Evolutionary conservation across 2,888 invertebrate genomes (phyloP).

Genomic region (Idaea biselata): DNA sequence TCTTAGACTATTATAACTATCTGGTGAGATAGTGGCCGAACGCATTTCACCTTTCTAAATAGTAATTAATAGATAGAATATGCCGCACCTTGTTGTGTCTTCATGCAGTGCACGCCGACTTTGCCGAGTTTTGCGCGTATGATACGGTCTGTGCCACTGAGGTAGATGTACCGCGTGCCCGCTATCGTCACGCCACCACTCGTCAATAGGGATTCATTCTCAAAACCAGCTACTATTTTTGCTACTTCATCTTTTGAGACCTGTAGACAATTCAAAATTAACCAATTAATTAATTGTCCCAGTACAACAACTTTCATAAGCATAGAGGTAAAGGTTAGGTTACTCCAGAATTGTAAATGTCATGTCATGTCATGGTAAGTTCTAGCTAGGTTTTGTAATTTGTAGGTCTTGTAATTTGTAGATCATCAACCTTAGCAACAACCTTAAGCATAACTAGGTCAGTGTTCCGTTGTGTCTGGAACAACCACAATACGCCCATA

Average conservation of each 20-base stretch:
- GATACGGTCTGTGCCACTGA: constrained; percentile 96
- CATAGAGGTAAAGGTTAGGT: constrained; percentile 7
- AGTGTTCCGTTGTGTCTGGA: not conserved
- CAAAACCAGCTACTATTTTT: constrained; percentile 94
- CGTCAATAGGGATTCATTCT: constrained; percentile 93
- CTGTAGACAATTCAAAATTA: constrained; percentile 74
- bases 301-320: not conserved
- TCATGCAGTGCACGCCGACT: constrained; percentile 97
- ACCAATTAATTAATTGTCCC: constrained; percentile 4
- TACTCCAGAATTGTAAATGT: not conserved
- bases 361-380: not conserved
- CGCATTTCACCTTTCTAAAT: not conserved
- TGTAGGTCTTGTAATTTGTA: not conserved
- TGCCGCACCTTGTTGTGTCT: constrained; percentile 91
- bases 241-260: constrained; percentile 95
- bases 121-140: constrained; percentile 96
- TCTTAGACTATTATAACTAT: no score
- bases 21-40: no score
- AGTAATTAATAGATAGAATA: not conserved
- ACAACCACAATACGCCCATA: not conserved
- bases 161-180: constrained; percentile 95
- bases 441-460: not conserved
- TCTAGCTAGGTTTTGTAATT: not conserved
- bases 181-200: constrained; percentile 95
- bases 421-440: not conserved